phyloP scores from a whole-genome alignment of 2,113 vertebrate species.

The Paraplagusia blochii region DNA sequence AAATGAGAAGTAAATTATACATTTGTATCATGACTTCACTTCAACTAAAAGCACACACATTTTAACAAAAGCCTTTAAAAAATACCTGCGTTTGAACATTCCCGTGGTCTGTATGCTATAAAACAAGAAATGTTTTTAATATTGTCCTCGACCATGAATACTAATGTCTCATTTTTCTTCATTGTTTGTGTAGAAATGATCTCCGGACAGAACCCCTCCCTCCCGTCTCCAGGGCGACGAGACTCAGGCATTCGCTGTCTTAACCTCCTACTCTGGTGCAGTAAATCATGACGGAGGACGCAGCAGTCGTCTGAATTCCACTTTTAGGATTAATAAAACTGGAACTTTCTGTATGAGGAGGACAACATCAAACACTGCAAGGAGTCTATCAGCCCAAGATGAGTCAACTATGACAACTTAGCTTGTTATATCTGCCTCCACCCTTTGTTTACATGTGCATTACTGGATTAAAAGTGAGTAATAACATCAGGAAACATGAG shows the following conservation, averaged over 20 bases:
- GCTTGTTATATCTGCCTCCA: no score
- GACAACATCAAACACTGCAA: no score
- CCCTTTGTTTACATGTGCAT: no score
- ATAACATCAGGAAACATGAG: no score
- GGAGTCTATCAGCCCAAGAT: no score
- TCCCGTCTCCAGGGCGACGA: slow-evolving; percentile 61
- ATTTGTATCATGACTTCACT: no score
- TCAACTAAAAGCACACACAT: no score
- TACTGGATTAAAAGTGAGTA: no score
- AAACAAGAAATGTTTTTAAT: slow-evolving; percentile 6
- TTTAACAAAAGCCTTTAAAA: no score
- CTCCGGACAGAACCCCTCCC: slow-evolving; percentile 39
- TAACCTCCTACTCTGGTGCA: slow-evolving; percentile 35
- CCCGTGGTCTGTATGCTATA: neutral
- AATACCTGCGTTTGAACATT: no score
- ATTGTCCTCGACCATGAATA: slow-evolving; percentile 43
- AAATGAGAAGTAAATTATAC: no score
- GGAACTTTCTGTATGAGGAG: slow-evolving; percentile 1
- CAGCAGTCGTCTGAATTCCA: neutral
- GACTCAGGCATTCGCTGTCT: slow-evolving; percentile 57
- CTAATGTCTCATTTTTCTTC: slow-evolving; percentile 37
- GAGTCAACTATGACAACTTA: no score
- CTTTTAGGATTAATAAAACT: neutral
- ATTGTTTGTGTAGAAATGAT: slow-evolving; percentile 49
- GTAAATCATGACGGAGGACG: slow-evolving; percentile 15